Evolutionary conservation across 2,888 invertebrate species (phyloP).

Genomic region (Synanthedon vespiformis): DNA sequence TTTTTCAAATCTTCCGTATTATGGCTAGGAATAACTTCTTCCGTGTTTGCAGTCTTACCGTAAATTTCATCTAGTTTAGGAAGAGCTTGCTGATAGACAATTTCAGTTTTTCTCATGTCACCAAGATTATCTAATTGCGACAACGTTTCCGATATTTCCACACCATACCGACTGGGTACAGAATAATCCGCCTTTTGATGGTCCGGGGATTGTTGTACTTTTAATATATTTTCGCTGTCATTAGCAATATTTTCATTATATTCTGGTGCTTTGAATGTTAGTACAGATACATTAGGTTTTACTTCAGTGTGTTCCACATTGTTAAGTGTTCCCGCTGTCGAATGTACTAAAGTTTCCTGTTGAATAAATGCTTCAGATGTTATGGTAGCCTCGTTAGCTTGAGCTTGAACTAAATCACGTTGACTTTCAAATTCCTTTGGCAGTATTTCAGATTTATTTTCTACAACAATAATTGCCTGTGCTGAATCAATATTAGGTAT

Average conservation of each 20-base stretch:
- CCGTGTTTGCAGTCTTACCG: slow-evolving; percentile 46
- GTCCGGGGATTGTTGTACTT: slow-evolving; percentile 40
- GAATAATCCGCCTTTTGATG: slow-evolving; percentile 46
- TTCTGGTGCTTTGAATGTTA: slow-evolving; percentile 68
- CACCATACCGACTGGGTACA: slow-evolving; percentile 54
- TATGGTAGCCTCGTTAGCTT: slow-evolving; percentile 42
- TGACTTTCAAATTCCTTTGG: slow-evolving; percentile 37
- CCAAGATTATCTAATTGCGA: slow-evolving; percentile 65
- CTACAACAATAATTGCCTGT: slow-evolving; percentile 62
- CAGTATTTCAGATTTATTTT: slow-evolving; percentile 55
- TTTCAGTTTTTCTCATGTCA: slow-evolving; percentile 41
- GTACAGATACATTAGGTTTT: slow-evolving; percentile 51
- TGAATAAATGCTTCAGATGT: slow-evolving; percentile 70
- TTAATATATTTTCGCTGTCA: slow-evolving; percentile 70
- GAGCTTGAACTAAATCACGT: slow-evolving; percentile 26
- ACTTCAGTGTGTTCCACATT: slow-evolving; percentile 22
- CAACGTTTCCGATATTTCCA: slow-evolving; percentile 67
- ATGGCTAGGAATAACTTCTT: slow-evolving; percentile 45
- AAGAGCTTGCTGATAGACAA: slow-evolving; percentile 34
- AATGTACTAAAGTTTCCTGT: slow-evolving; percentile 65
- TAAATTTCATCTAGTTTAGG: slow-evolving; percentile 46
- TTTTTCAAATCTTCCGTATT: slow-evolving; percentile 34
- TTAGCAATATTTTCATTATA: slow-evolving; percentile 66
- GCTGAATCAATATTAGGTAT: slow-evolving; percentile 34
- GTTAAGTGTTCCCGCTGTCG: slow-evolving; percentile 45